phyloP scores from a whole-genome alignment of 2,113 vertebrate species.

The Etheostoma spectabile region DNA sequence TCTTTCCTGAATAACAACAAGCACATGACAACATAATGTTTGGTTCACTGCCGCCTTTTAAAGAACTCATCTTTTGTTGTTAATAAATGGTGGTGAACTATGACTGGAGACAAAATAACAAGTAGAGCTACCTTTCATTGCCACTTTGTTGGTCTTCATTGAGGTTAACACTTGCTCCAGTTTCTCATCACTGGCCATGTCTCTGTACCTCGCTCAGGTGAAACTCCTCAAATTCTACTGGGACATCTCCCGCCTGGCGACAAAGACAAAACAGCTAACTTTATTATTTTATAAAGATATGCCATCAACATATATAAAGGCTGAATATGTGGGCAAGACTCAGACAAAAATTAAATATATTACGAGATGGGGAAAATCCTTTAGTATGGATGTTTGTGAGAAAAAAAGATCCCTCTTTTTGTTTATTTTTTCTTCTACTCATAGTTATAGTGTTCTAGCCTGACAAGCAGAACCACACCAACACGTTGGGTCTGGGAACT shows the following conservation, averaged over 20 bases:
- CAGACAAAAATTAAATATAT: background rate
- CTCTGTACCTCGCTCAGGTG: conserved; percentile 97
- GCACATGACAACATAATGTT: conserved; percentile 3
- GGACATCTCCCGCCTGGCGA: conserved; percentile 89
- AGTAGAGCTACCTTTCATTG: conserved; percentile 89
- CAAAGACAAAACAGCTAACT: background rate
- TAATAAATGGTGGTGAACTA: background rate
- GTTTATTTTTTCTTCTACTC: background rate
- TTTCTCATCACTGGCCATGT: conserved; percentile 93
- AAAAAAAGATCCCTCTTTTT: background rate
- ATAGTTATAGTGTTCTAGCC: background rate
- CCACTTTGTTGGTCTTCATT: conserved; percentile 94
- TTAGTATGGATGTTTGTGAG: background rate
- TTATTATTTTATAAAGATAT: background rate
- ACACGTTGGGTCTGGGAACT: no score
- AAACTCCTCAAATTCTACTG: conserved; percentile 94
- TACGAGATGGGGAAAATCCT: background rate
- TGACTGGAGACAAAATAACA: background rate
- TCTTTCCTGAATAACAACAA: conserved; percentile 88
- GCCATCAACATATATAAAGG: background rate
- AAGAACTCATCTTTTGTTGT: background rate
- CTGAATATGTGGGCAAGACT: background rate
- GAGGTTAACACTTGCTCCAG: conserved; percentile 90
- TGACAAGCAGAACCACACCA: no score
- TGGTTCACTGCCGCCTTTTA: background rate